Conservation (phyloP, 2,797 vertebrate species). For the Sebastes hubbsi region DNA sequence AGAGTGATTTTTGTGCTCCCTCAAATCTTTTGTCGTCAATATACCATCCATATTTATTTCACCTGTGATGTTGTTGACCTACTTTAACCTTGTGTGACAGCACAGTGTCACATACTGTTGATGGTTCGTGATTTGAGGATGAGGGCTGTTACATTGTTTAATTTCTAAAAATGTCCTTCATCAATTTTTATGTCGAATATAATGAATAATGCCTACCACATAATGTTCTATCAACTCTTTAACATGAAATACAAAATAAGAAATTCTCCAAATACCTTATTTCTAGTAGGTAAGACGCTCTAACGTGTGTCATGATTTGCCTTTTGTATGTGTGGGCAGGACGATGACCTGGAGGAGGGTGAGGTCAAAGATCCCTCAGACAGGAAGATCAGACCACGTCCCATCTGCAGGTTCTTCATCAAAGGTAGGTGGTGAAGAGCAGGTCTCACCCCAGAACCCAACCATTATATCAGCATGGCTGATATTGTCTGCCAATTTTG, state of each 20-base stretch:
- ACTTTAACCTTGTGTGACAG: neutral
- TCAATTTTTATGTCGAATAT: neutral
- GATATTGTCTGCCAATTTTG: neutral
- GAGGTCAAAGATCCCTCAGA: conserved; percentile 98
- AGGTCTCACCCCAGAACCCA: neutral
- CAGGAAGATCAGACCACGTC: conserved; percentile 92
- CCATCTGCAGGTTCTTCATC: conserved; percentile 98
- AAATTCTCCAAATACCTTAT: neutral
- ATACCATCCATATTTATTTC: neutral
- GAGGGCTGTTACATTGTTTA: neutral
- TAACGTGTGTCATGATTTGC: neutral
- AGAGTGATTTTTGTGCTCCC: neutral
- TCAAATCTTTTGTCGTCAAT: neutral
- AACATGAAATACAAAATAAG: neutral
- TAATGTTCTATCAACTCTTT: neutral
- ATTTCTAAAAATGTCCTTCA: neutral
- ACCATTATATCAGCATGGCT: neutral
- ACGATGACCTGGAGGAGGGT: conserved; percentile 97
- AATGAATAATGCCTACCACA: neutral
- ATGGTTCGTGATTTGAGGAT: neutral
- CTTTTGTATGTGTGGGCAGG: conserved; percentile 77
- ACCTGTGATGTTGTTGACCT: neutral
- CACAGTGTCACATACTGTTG: neutral
- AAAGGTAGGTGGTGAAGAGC: conserved; percentile 85
- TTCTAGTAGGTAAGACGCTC: neutral